Base-by-base conservation (phyloP, 2,113 vertebrate genomes). In the Anarhynchus alexandrinus region DNA sequence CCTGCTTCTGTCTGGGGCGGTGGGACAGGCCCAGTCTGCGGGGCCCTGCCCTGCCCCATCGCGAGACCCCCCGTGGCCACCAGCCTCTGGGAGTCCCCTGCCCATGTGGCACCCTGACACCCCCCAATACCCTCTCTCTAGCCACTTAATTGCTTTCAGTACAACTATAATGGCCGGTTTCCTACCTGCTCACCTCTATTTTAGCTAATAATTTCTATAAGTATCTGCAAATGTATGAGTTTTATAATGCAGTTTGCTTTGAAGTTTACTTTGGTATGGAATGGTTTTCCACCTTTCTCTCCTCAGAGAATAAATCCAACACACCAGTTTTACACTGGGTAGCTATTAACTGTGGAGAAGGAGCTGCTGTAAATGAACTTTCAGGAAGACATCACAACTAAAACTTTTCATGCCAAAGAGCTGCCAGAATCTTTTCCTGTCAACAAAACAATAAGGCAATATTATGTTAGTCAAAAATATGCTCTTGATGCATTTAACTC, bases 391-490 rank as follows among this genome's bases (percentile, higher is more conserved):
- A 38, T 88, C 86, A 67, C 2, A 15, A 51, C 64, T 94, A 62
- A 72, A 79, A 22, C 59, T 93, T 95, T 93, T 92, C 67, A 27
- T 64, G 88, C 82, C 91, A 82, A 83, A 58, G 76, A 92, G 30
- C 58, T 97, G 83, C 88, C 73, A 84, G 52, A 90, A 92, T 76
- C 16, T 58, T 88, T 80, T 86, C 62, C 65, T 91, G 57, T 96
- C 92, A 94, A 84, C 78, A 82, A 88, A 93, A 91, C 43, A 92
- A 91, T 70, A 85, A 80, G n/a, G 18, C 47, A 72, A 52, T n/a
- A 71, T 94, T 94, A 76, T 18, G 52, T 89, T 96, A 94, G 85
- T 94, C 10, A 96, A 94, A 97, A 95, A 69, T 62, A 61, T 15
- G 12, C n/a, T 74, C 45, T 90, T 84, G 52, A 52, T 94, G 62